A percentile compares a stretch with the other conserved stretches of the same genome.
Evolutionary conservation across 2,113 vertebrate genomes (phyloP).

Genomic region (Mobula birostris): DNA sequence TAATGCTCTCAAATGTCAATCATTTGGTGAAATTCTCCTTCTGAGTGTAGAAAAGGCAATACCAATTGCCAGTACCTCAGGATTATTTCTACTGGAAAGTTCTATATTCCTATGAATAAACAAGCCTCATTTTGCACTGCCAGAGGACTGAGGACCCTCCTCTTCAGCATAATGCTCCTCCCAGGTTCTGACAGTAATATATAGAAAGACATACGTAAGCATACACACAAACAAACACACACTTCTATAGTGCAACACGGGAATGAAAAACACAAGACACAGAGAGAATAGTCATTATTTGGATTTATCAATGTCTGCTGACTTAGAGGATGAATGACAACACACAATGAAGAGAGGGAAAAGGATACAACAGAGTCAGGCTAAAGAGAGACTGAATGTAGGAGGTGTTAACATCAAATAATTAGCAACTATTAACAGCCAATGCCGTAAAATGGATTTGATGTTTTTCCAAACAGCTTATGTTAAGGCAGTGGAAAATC

Average conservation of each 20-base stretch:
- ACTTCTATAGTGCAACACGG: not conserved
- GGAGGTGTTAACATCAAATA: not conserved
- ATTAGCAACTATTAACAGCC: conserved; percentile 10
- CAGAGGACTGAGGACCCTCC: not conserved
- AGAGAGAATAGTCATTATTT: conserved; percentile 18
- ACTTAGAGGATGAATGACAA: conserved; percentile 8
- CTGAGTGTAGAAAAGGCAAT: not conserved
- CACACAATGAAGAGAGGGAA: not conserved
- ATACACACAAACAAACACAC: not conserved
- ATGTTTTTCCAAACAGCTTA: not conserved
- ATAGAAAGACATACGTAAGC: not conserved
- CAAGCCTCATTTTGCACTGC: not conserved
- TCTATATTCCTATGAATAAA: not conserved
- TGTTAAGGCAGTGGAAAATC: not conserved
- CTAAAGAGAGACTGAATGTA: conserved; percentile 12
- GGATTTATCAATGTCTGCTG: not conserved
- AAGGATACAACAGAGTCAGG: not conserved
- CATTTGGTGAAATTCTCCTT: not conserved
- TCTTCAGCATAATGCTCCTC: not conserved
- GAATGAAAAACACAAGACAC: conserved; percentile 20
- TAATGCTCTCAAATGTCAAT: not conserved
- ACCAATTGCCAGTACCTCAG: not conserved
- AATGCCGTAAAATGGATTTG: conserved; percentile 13
- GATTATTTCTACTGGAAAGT: not conserved
- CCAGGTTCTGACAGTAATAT: conserved; percentile 40